Base-by-base conservation (phyloP, 1,140 invertebrate species). In the Zaprionus tsacasi region DNA sequence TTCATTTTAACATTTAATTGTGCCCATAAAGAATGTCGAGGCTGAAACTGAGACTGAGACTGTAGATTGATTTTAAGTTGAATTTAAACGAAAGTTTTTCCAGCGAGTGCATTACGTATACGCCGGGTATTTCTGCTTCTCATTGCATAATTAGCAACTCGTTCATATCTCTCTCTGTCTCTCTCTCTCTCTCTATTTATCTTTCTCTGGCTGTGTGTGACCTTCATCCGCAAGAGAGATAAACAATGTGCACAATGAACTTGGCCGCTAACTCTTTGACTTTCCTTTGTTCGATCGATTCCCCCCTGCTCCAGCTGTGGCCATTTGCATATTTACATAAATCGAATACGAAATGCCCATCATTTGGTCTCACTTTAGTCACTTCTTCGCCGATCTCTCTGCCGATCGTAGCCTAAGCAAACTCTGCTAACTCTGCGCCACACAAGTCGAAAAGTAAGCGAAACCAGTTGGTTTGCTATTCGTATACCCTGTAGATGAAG, bases 11-110 rank as follows among this genome's bases (percentile, higher is more conserved):
- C 59, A 67, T 83, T 88, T 89, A 88, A 88, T 88, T 88, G 83
- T 88, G 83, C 80, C 83, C 83, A 88, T 87, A 88, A 88, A 83
- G 83, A 88, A 88, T 89, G 77, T 17, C 48, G 73, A 71, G 72
- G 67, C 57, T 70, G 67, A 10, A n/a, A 12, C 35, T 21, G 15
- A 21, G 4, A 17, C 63, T 57, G 21, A 78, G 36, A 56, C 27
- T 61, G 64, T 5, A 45, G 30, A 45, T 12, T 71, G 52, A 38
- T 35, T 10, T 48, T 78, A 70, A 25, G 8, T 33, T 27, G 13
- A 13, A 25, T 65, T 71, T 72, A 81, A 87, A 79, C 71, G 82
- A 86, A 86, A 86, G 82, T 81, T 66, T 50, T 56, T 70, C 40
- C 66, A 45, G 40, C 6, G 2, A 11, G 30, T 50, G 72, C 1